phyloP scores from a whole-genome alignment of 2,888 invertebrate genomes.

The Pantelozetes paolii region DNA sequence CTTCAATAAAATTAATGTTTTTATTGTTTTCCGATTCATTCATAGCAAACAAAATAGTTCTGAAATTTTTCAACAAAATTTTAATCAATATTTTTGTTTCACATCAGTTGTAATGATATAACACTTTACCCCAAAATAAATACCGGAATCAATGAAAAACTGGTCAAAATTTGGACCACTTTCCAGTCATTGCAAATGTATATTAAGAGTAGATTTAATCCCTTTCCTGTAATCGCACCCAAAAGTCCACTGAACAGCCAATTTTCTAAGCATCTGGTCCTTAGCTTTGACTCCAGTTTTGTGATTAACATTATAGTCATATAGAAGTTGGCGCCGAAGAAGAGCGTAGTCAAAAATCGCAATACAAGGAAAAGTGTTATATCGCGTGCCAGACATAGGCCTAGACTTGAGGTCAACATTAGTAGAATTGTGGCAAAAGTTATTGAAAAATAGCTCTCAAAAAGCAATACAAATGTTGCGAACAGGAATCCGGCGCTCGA shows the following conservation, averaged over 20 bases:
- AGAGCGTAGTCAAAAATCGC: background rate
- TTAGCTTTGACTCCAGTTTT: background rate
- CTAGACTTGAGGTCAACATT: background rate
- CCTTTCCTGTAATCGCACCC: background rate
- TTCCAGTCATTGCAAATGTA: background rate
- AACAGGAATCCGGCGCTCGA: background rate
- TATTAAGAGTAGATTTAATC: background rate
- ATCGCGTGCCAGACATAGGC: background rate
- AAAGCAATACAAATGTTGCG: background rate
- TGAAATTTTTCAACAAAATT: background rate
- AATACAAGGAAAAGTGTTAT: background rate
- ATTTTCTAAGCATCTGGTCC: background rate
- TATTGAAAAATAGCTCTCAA: background rate
- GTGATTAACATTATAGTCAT: background rate
- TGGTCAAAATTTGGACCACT: background rate
- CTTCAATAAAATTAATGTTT: background rate
- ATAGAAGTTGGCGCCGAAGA: slow-evolving; percentile 11
- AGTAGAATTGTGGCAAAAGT: background rate
- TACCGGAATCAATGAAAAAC: slow-evolving; percentile 6
- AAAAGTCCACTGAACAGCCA: background rate
- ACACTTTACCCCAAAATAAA: background rate
- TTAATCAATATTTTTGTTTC: background rate
- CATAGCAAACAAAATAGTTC: background rate
- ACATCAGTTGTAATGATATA: background rate
- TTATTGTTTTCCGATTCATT: background rate